Evolutionary conservation across 2,797 vertebrate species (phyloP).

Genomic region (Chrysocyon brachyurus): DNA sequence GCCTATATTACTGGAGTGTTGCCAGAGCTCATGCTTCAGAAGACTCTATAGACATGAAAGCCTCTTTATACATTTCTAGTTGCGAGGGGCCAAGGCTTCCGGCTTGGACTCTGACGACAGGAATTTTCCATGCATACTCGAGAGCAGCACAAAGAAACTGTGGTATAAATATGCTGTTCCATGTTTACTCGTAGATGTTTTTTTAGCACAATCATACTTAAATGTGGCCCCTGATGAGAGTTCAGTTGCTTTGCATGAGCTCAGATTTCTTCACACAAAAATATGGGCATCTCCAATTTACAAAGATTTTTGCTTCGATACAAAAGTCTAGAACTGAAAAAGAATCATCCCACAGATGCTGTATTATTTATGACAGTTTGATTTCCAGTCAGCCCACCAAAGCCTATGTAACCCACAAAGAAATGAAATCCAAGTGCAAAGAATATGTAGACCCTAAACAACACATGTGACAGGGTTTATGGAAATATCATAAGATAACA

Average conservation of each 20-base stretch:
- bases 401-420: not conserved
- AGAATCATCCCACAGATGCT: not conserved
- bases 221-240: not conserved
- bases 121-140: constrained; percentile 64
- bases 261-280: not conserved
- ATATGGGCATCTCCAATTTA: not conserved
- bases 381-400: not conserved
- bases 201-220: constrained; percentile 26
- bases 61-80: constrained; percentile 55
- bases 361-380: not conserved
- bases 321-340: constrained; percentile 45
- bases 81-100: constrained; percentile 62
- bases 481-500: not conserved
- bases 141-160: constrained; percentile 61
- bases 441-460: not conserved
- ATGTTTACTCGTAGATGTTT: constrained; percentile 18
- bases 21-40: constrained; percentile 56
- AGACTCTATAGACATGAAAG: constrained; percentile 65
- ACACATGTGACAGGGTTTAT: not conserved
- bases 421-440: not conserved
- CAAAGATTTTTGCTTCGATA: not conserved
- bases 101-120: constrained; percentile 21
- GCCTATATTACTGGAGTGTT: constrained; percentile 55
- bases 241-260: not conserved
- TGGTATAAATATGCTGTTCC: constrained; percentile 9